Percentiles rank a stretch among this genome's conserved stretches.
Evolutionary conservation across 2,888 invertebrate species (phyloP).

Genomic region (Hypena proboscidalis): DNA sequence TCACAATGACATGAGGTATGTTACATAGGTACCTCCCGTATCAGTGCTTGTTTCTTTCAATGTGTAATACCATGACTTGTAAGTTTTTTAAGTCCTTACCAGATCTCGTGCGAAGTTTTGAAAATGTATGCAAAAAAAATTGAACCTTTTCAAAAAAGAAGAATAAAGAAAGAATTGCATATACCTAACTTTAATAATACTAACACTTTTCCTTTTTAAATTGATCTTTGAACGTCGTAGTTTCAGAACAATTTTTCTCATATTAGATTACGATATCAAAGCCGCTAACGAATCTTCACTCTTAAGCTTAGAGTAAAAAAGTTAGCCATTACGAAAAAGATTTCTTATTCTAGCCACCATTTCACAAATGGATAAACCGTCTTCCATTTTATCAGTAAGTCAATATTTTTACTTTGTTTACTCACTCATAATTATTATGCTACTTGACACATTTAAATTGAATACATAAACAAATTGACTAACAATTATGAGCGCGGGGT

Average conservation of each 20-base stretch:
- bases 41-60: too few species aligned
- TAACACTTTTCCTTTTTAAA: too few species aligned
- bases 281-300: slow-evolving; percentile 24
- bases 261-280: slow-evolving; percentile 17
- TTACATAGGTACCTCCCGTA: too few species aligned
- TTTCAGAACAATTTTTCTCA: slow-evolving; percentile 1
- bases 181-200: too few species aligned
- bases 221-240: slow-evolving; percentile 1
- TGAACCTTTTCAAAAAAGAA: too few species aligned
- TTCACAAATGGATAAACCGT: slow-evolving; percentile 16
- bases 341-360: slow-evolving; percentile 1
- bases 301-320: slow-evolving; percentile 7
- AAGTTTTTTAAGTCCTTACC: too few species aligned
- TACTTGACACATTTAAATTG: slow-evolving; percentile 22
- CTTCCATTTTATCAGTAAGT: not conserved
- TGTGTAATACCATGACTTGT: too few species aligned
- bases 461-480: slow-evolving; percentile 33
- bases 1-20: too few species aligned
- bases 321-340: not conserved
- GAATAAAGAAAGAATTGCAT: too few species aligned
- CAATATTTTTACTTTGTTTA: slow-evolving; percentile 20
- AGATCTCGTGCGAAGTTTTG: too few species aligned
- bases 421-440: slow-evolving; percentile 17
- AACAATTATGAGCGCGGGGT: slow-evolving; percentile 19
- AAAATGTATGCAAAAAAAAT: too few species aligned